Conservation (phyloP, 64 coral and sea anemone species). For the Montipora capricornis region DNA sequence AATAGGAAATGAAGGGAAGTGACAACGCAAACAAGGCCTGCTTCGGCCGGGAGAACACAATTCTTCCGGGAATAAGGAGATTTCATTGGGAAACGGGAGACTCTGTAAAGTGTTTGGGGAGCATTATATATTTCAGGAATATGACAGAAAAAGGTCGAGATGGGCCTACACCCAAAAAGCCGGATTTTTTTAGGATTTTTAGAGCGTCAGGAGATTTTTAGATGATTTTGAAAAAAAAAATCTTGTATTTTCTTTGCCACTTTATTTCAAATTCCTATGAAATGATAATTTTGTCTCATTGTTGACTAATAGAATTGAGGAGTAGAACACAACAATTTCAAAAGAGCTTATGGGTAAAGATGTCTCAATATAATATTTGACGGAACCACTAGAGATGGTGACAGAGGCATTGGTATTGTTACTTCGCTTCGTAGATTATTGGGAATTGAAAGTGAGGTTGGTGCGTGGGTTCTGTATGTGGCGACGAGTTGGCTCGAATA, state of each 20-base stretch:
- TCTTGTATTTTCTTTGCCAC: no score
- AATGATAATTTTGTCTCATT: no score
- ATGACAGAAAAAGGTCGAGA: no score
- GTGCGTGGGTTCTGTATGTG: background rate
- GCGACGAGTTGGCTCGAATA: background rate
- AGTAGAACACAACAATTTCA: slow-evolving; percentile 18
- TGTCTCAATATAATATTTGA: slow-evolving; percentile 48
- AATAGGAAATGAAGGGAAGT: no score
- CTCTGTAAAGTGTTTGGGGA: no score
- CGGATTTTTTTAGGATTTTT: background rate
- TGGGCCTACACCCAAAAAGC: background rate
- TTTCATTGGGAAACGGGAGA: no score
- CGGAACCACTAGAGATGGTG: slow-evolving; percentile 67
- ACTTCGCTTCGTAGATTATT: background rate
- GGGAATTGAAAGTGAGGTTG: slow-evolving; percentile 40
- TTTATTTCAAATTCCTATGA: no score
- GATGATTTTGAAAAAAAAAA: no score
- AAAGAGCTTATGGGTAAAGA: slow-evolving; percentile 31
- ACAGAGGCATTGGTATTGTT: slow-evolving; percentile 38
- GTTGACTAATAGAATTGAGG: background rate
- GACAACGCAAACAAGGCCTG: no score
- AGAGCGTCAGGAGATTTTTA: background rate
- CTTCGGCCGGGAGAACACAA: no score
- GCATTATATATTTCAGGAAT: no score
- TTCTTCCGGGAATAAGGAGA: no score